phyloP scores from a whole-genome alignment of 2,888 invertebrate genomes.

The Synanthedon andrenaeformis region DNA sequence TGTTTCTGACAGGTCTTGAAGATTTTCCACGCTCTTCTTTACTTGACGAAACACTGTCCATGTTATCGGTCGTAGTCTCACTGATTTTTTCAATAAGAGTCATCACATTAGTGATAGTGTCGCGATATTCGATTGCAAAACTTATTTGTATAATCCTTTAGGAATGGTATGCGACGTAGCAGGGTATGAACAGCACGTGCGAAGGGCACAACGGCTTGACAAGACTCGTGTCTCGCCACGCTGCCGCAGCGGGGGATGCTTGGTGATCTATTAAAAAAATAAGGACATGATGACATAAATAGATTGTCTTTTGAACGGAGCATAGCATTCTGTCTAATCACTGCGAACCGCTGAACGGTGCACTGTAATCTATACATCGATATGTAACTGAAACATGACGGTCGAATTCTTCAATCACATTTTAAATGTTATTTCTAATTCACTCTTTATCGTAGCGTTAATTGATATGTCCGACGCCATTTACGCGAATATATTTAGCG shows the following conservation, averaged over 20 bases:
- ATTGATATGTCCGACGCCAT: constrained; percentile 15
- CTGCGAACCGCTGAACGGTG: constrained; percentile 27
- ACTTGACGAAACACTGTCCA: constrained; percentile 36
- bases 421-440: constrained; percentile 54
- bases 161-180: constrained; percentile 1
- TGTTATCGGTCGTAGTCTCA: constrained; percentile 30
- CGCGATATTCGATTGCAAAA: not conserved
- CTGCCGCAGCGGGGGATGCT: constrained; percentile 65
- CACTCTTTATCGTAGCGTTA: constrained; percentile 18
- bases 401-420: constrained; percentile 59
- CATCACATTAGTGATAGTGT: constrained; percentile 26
- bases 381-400: constrained; percentile 70
- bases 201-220: constrained; percentile 49
- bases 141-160: not conserved
- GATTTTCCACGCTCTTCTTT: constrained; percentile 63
- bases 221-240: constrained; percentile 54
- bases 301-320: constrained; percentile 51
- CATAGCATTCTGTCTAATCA: constrained; percentile 39
- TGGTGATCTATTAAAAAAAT: constrained; percentile 67
- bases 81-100: constrained; percentile 45
- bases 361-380: constrained; percentile 36
- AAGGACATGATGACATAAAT: constrained; percentile 69
- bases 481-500: constrained; percentile 14
- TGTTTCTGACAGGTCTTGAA: constrained; percentile 76
- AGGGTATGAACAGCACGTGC: constrained; percentile 43